Evolutionary conservation across 2,113 vertebrate genomes (phyloP), one percentile per base, ranked within the genome.

Genomic region (Isichthys henryi): DNA sequence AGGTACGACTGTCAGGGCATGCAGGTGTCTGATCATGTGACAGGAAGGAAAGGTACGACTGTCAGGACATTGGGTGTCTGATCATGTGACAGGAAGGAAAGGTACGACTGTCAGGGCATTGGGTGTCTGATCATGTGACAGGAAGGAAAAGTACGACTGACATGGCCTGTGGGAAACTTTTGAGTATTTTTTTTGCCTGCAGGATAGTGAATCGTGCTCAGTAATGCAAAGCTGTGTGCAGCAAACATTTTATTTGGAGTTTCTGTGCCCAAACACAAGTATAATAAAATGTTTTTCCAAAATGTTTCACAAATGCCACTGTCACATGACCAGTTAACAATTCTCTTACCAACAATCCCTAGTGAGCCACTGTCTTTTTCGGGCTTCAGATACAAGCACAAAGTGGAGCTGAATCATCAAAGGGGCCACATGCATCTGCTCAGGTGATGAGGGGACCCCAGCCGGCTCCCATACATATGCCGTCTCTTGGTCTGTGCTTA

Each of bases 361-460:
- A 27, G 10, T 43, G 23, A 49, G 23, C 27, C 17, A 48, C 48
- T 56, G 90, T 86, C 13, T 92, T 92, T 85, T 94, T 95, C 5
- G 94, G 98, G 98, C 92, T 97, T 95, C 88, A 93, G 96, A 89
- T 89, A 94, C 49, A 97, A 96, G 89, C 96, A 96, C 89, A 97
- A 97, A 92, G 96, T 96, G 77, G 94, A 94, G 35, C 95, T 97
- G 91, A 96, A 93, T 93, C 96, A 97, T 70, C 96, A 95, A 82
- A 94, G 93, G 82, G 94, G 95, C 31, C 91, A 93, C 86, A 92
- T 97, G 74, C 96, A 97, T 90, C 96, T 97, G 86, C 95, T 97
- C 92, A 97, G 96, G 98, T 99, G 96, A 95, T 70, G 43, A 74
- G 35, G 50, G 45, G 43, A n/a, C 45, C 39, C 21, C 13, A 5